Base-by-base conservation (phyloP, 2,797 vertebrate species). In the Serranus cabrilla region DNA sequence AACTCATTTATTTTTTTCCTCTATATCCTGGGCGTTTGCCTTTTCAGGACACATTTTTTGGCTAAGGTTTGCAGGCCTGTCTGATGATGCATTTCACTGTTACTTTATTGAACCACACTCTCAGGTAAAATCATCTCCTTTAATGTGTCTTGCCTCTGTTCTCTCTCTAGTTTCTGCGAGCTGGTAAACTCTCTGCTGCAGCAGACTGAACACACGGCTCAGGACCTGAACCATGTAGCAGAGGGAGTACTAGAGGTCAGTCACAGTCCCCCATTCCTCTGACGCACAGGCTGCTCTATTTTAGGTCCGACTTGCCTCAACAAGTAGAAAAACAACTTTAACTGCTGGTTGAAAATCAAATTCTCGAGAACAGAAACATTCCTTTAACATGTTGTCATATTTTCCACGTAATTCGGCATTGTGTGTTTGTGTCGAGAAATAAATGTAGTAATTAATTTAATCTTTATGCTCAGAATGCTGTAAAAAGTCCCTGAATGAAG, bases 231-330 rank as follows among this genome's bases (percentile, higher is more conserved):
- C 31, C 83, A 66, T 47, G 34, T 80, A 69, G 11, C 82, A 0
- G 88, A 87, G 40, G 94, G 93, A 73, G 90, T 95, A 70, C 87
- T 96, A 47, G 97, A 98, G 95, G 97, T 98, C 74, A 92, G 95
- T 66, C 5, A 16, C 40, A 50, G 25, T 5, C n/a, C 21, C 58
- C 52, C 47, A 25, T 42, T 71, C 58, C 67, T 39, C 0, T n/a
- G 43, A 42, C 4, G 2, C 49, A 72, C 14, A 40, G 18, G 16
- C 16, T 18, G 14, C 47, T 72, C 0, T 63, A 74, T 74, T 84
- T 78, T 76, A 62, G 47, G 39, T 43, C 40, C 47, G 1, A 7
- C 49, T 58, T 60, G 66, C 51, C n/a, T 31, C 2, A 55, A 67
- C 61, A 63, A 45, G 45, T 50, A 45, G 23, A 23, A 76, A 66